phyloP scores from a whole-genome alignment of 2,888 invertebrate genomes.

The Macrosoma leucophasiata region DNA sequence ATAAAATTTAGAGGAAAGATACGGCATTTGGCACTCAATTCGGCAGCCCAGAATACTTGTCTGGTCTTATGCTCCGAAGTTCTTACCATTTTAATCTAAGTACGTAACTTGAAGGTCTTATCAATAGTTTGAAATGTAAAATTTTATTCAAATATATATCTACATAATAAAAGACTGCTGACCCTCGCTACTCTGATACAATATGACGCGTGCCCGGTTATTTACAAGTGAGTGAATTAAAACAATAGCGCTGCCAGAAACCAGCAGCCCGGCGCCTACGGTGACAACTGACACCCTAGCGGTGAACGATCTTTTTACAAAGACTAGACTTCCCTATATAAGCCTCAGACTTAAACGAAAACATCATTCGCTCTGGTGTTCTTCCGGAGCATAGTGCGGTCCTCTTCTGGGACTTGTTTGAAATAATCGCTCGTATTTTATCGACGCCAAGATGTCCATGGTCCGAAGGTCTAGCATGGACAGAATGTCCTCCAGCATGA shows the following conservation, averaged over 20 bases:
- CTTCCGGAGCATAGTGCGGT: conserved; percentile 57
- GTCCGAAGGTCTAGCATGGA: conserved; percentile 66
- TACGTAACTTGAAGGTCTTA: too few relatives aligned
- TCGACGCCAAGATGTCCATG: conserved; percentile 40
- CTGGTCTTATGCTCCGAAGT: too few relatives aligned
- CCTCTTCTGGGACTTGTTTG: conserved; percentile 37
- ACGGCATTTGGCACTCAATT: too few relatives aligned
- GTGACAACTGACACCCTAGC: conserved; percentile 54
- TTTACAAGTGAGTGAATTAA: conserved; percentile 49
- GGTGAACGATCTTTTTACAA: conserved; percentile 50
- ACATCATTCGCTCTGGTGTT: conserved; percentile 66
- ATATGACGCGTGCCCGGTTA: conserved; percentile 8
- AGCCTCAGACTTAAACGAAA: conserved; percentile 28
- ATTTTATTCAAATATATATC: too few relatives aligned
- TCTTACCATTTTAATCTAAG: too few relatives aligned
- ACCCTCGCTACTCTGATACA: too few relatives aligned
- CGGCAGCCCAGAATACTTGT: too few relatives aligned
- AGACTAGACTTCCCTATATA: conserved; percentile 48
- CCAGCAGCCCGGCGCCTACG: conserved; percentile 46
- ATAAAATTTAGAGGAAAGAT: too few relatives aligned
- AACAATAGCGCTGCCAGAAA: conserved; percentile 50
- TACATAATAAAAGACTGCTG: too few relatives aligned
- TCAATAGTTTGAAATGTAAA: too few relatives aligned
- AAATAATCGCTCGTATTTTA: conserved; percentile 14
- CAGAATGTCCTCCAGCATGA: conserved; percentile 72